phyloP scores from a whole-genome alignment of 2,888 invertebrate genomes.

The Scrobipalpa costella region DNA sequence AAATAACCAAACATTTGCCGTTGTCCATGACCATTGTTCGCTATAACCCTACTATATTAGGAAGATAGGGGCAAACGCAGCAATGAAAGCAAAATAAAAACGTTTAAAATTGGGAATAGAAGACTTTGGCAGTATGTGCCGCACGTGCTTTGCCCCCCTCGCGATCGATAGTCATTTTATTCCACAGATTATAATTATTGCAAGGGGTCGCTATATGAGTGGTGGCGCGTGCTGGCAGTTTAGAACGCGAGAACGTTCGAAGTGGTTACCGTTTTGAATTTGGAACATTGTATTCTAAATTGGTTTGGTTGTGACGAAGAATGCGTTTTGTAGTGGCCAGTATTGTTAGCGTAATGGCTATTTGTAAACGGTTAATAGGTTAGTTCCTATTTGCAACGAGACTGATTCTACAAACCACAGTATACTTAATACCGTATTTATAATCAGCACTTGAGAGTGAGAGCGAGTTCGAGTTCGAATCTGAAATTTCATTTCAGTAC shows the following conservation, averaged over 20 bases:
- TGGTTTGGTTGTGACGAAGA: conserved; percentile 9
- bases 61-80: neutral
- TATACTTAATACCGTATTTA: no score
- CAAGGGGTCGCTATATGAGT: conserved; percentile 59
- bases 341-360: conserved; percentile 10
- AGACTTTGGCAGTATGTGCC: neutral
- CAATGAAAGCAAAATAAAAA: neutral
- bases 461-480: no score
- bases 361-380: conserved; percentile 6
- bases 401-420: no score
- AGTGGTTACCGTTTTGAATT: conserved; percentile 18
- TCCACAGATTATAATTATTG: conserved; percentile 63
- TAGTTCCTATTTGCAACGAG: neutral
- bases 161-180: conserved; percentile 68
- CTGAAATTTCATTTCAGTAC: no score
- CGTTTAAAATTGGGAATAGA: neutral
- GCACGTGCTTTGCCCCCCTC: conserved; percentile 24
- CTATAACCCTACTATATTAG: neutral
- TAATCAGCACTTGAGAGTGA: no score
- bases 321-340: conserved; percentile 13
- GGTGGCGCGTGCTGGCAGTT: conserved; percentile 69
- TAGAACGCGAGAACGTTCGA: conserved; percentile 36
- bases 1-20: neutral
- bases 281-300: conserved; percentile 19
- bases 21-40: neutral